Evolutionary conservation across 2,888 invertebrate species (phyloP), one percentile per base, ranked within the genome.

Genomic region (Tenthredo mesomela): DNA sequence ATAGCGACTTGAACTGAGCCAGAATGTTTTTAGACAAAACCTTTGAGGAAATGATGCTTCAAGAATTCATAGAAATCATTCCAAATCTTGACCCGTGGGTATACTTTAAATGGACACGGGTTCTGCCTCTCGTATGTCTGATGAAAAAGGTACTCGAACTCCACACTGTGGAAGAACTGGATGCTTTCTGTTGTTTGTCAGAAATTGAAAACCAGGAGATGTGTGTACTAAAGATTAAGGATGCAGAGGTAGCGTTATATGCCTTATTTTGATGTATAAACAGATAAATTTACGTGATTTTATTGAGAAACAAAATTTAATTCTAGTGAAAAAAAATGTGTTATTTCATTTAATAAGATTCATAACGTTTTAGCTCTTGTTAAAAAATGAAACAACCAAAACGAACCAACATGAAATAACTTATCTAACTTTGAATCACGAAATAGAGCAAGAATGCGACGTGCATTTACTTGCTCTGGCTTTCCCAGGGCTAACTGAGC

Each of bases 281-380:
- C 29, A 4, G 65, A 21, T 37, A 37, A 6, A n/a, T 37, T 71
- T 37, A 1, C n/a, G 25, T n/a, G 40, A 71, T n/a, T n/a, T n/a
- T n/a, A n/a, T n/a, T n/a, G n/a, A n/a, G n/a, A n/a, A n/a, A n/a
- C n/a, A n/a, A n/a, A n/a, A n/a, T n/a, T n/a, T n/a, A n/a, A n/a
- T n/a, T n/a, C n/a, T n/a, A n/a, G n/a, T n/a, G n/a, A n/a, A n/a
- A n/a, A n/a, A n/a, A n/a, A n/a, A n/a, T n/a, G n/a, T n/a, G n/a
- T n/a, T n/a, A n/a, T n/a, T n/a, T n/a, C n/a, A n/a, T n/a, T n/a
- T n/a, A n/a, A n/a, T n/a, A n/a, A n/a, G n/a, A n/a, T n/a, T n/a
- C n/a, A 15, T 15, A 61, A 61, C 65, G n/a, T 80, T 80, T 40
- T 25, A 80, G 80, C 40, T 61, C 21, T 29, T 80, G 80, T 33